Evolutionary conservation across 1,140 invertebrate species (phyloP), one percentile per base, ranked within the genome.

Genomic region (Onthophagus taurus): DNA sequence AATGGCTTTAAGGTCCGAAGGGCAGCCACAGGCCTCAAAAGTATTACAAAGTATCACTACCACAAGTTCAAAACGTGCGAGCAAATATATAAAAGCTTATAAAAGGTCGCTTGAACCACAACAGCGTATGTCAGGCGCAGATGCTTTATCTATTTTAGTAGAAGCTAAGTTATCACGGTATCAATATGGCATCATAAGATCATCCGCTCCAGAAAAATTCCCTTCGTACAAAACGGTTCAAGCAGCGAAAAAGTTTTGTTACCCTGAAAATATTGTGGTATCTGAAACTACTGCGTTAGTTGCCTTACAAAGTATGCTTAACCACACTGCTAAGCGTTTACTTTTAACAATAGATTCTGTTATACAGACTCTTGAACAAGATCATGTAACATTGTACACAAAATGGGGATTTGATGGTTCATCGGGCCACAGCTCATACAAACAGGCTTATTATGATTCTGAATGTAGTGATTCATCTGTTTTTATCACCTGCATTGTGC

Each of bases 391-490:
- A 18, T 31, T 42, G 29, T 9, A 13, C n/a, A 2, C 17, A n/a
- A 31, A 42, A 20, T 42, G 26, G 29, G 26, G 41, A 6, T 42
- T 31, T 33, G 29, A 42, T 31, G 41, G 41, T 12, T 7, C 2
- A 13, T 39, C 29, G 17, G 29, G 41, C n/a, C 41, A 31, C 13
- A 42, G 29, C 20, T 33, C 26, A 5, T 42, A 42, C 29, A 42
- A 42, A 14, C 41, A 42, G 31, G 31, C 26, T 6, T 42, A 31
- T 31, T 18, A 31, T 31, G 31, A 12, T 31, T 18, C 26, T 31
- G 29, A 19, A 2, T 16, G 8, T 9, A 31, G 17, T 42, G 14
- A 42, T 31, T 16, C 26, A 3, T 7, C 26, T 33, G 26, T 42
- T 31, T 42, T 42, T 18, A 6, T 31, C 21, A 42, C n/a, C n/a